Evolutionary conservation across 1,140 invertebrate species (phyloP).

Genomic region (Psilanteris sp.): DNA sequence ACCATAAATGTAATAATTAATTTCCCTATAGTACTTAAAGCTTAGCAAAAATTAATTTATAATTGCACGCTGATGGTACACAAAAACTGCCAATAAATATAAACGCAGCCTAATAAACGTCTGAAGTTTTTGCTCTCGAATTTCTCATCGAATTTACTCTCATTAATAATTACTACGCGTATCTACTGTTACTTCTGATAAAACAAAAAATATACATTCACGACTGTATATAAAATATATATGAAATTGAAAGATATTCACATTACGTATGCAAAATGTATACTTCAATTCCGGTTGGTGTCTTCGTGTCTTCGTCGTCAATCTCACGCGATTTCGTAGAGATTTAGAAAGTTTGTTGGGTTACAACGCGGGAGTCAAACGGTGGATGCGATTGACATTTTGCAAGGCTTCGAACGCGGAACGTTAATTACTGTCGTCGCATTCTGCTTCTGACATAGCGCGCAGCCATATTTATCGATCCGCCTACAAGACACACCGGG

Average conservation of each 20-base stretch:
- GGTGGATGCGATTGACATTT: conserved; percentile 63
- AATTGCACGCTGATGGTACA: too few relatives aligned
- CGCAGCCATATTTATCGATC: conserved; percentile 66
- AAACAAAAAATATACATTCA: too few relatives aligned
- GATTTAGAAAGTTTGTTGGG: conserved; percentile 58
- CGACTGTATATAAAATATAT: too few relatives aligned
- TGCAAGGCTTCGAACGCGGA: conserved; percentile 45
- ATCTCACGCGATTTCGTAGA: conserved; percentile 58
- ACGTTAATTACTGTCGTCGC: conserved; percentile 64
- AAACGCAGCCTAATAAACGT: too few relatives aligned
- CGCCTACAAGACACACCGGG: conserved; percentile 68
- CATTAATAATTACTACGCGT: too few relatives aligned
- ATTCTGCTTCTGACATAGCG: conserved; percentile 55
- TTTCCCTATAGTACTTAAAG: too few relatives aligned
- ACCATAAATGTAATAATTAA: too few relatives aligned
- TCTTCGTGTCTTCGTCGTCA: conserved; percentile 33
- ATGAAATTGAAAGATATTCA: conserved; percentile 10
- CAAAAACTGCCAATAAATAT: too few relatives aligned
- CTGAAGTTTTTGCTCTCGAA: too few relatives aligned
- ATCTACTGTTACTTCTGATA: too few relatives aligned
- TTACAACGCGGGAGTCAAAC: conserved; percentile 49
- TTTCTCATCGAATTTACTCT: too few relatives aligned
- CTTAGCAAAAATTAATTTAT: too few relatives aligned
- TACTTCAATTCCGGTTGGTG: conserved; percentile 44
- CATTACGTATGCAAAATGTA: conserved; percentile 40